Evolutionary conservation across 1,140 invertebrate species (phyloP), one percentile per base, ranked within the genome.

Genomic region (Leptinotarsa lineolata): DNA sequence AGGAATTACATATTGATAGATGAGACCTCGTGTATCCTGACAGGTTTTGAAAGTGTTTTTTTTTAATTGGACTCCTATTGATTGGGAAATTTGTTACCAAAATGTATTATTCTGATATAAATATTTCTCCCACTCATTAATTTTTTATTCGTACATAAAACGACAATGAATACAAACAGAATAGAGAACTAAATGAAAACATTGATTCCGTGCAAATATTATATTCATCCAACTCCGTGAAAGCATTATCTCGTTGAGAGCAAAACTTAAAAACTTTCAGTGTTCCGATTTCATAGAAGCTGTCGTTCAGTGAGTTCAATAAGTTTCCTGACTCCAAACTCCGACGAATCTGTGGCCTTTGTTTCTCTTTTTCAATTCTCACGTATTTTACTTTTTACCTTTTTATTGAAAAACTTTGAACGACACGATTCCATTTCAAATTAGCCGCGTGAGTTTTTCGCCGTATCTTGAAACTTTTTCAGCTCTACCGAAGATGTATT

Each of bases 281-380:
- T 22, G 22, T 39, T 24, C 39, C 20, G 63, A 65, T 65, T 65
- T 65, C 24, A 39, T 65, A 65, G 39, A 39, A 65, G 63, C 63
- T 65, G 63, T 65, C 63, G 63, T 30, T 30, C 22, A 30, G 63
- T 39, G 39, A 22, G 63, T 65, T n/a, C 63, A 24, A 65, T 65
- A 65, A 65, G 63, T 65, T 22, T 3, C 16, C 39, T 65, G 63
- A 65, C 24, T 65, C 24, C 16, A 65, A 65, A 24, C 63, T 65
- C n/a, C 39, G 24, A 15, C 24, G 22, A 21, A 65, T 65, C 63
- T 30, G 20, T 65, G 63, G 22, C 63, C 24, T 65, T 65, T 65
- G 63, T 65, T 65, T 65, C 24, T 21, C 63, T 65, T 65, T 65
- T 65, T 65, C 63, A 65, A 65, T 65, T 65, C 24, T 65, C 63